Conservation (phyloP, 2,113 vertebrate genomes). For the Accipiter cooperii region DNA sequence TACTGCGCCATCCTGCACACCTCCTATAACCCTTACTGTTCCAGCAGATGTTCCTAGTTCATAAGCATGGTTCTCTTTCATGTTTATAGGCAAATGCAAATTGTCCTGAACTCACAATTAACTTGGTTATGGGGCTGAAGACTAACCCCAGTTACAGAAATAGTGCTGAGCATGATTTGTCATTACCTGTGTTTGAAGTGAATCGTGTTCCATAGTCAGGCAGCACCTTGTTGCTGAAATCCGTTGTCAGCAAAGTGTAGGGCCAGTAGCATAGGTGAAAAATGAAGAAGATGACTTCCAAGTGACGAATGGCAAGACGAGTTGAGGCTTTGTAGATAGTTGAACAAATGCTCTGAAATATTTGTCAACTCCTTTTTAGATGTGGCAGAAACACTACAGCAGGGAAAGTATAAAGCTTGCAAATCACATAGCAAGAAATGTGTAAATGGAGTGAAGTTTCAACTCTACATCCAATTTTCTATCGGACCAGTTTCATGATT, state of each 20-base stretch:
- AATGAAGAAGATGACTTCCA: not conserved
- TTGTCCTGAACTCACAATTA: not conserved
- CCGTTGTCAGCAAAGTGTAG: not conserved
- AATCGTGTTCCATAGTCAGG: rapidly evolving
- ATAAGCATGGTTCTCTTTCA: not conserved
- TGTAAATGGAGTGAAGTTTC: not conserved
- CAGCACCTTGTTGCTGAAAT: not conserved
- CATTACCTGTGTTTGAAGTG: not conserved
- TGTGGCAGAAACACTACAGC: not conserved
- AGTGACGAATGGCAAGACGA: not conserved
- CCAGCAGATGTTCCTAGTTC: not conserved
- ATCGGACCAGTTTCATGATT: not conserved
- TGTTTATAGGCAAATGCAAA: not conserved
- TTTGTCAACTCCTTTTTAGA: not conserved
- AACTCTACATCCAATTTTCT: not conserved
- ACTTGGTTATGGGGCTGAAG: not conserved
- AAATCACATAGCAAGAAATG: not conserved
- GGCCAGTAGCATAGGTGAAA: not conserved
- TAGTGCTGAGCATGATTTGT: not conserved
- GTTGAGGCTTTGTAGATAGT: not conserved
- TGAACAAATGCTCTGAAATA: not conserved
- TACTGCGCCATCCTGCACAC: not conserved
- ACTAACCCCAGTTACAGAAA: not conserved
- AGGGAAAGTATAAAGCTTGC: not conserved
- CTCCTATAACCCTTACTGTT: not conserved